Evolutionary conservation across 1,140 invertebrate species (phyloP).

Genomic region (Scaptomyza hsui): DNA sequence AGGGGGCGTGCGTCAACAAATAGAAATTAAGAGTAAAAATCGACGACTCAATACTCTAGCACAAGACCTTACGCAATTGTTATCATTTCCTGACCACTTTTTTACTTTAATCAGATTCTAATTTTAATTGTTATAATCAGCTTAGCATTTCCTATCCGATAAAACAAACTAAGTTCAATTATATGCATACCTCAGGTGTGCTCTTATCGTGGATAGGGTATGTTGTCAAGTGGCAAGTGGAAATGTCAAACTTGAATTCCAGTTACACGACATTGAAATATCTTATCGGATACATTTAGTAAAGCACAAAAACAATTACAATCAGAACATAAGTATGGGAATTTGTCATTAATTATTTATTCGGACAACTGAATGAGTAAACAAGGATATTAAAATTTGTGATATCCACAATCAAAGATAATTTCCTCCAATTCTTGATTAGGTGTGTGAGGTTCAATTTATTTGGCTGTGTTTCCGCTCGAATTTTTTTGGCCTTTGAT

Average conservation of each 20-base stretch:
- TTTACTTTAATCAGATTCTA: too few relatives aligned
- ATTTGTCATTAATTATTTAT: neutral
- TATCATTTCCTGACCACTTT: too few relatives aligned
- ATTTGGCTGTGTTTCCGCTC: neutral
- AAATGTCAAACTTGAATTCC: too few relatives aligned
- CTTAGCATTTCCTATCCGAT: neutral
- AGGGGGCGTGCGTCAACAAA: constrained; percentile 34
- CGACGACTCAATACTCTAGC: neutral
- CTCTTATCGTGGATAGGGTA: neutral
- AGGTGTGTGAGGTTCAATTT: constrained; percentile 1
- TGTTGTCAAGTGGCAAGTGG: too few relatives aligned
- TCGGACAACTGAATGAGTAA: neutral
- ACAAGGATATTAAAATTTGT: too few relatives aligned
- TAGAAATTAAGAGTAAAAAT: neutral
- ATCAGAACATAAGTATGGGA: neutral
- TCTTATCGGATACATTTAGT: neutral
- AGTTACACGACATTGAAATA: too few relatives aligned
- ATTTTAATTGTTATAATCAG: too few relatives aligned
- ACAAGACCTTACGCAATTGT: too few relatives aligned
- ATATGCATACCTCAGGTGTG: too few relatives aligned
- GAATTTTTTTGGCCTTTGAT: neutral
- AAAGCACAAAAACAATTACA: neutral
- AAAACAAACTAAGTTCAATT: neutral
- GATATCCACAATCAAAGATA: neutral
- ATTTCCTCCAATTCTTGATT: neutral